These are phyloP conservation scores for Schizopygopsis malacanthus DNA, from an alignment of 2,797 vertebrate species.

Conservation along the genomic window DNA sequence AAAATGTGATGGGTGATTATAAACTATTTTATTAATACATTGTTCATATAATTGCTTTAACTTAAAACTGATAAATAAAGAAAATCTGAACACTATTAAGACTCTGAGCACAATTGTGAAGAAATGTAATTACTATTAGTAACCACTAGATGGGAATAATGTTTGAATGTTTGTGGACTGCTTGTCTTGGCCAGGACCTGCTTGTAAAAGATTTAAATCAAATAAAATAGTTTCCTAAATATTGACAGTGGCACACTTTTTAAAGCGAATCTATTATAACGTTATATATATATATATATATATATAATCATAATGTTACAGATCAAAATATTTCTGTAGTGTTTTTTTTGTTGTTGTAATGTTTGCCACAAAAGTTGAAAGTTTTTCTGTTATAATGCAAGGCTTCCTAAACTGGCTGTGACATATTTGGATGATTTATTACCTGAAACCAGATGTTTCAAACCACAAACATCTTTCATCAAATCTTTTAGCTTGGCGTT, in stretches of 20 bases:
- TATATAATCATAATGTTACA: background rate
- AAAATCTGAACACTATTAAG: background rate
- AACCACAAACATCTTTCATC: background rate
- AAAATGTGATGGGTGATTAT: background rate
- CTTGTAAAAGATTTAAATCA: background rate
- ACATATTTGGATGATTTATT: background rate
- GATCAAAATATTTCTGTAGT: background rate
- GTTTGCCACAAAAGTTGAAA: background rate
- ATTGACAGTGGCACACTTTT: background rate
- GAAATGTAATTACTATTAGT: background rate
- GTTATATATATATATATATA: no score
- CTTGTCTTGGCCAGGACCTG: background rate
- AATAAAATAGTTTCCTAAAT: background rate
- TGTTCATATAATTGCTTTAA: background rate
- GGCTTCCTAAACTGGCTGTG: background rate
- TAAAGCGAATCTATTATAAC: background rate
- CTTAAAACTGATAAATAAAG: background rate
- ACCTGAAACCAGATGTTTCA: background rate
- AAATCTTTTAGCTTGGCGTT: background rate
- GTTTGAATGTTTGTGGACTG: background rate
- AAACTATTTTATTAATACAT: background rate
- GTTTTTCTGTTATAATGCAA: background rate
- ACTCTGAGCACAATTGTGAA: background rate
- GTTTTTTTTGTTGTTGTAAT: background rate
- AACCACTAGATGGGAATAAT: constrained; percentile 34